Evolutionary conservation across 1,140 invertebrate genomes (phyloP), one percentile per base, ranked within the genome.

Genomic region (Cecropterus lyciades): DNA sequence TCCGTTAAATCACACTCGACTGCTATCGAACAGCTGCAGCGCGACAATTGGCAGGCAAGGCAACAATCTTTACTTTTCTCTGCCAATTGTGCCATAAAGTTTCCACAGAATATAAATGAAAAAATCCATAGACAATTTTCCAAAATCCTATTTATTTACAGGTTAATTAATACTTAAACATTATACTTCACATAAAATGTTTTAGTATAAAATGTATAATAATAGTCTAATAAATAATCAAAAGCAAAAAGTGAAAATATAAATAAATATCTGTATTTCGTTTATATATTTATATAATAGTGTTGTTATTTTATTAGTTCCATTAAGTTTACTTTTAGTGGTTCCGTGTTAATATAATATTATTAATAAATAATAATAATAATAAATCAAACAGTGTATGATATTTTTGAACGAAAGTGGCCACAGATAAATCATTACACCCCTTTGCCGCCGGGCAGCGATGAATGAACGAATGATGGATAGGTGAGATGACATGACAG

Each of bases 11-110:
- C 77, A 80, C 79, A 69, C 67, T 68, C 67, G 69, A 63, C 76
- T 66, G 68, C 76, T 72, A 76, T 65, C 63, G 75, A 87, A 85
- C 82, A 88, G 81, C 81, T 83, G 82, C 84, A 77, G 59, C 79
- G 53, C 67, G 74, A 78, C 82, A 75, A 82, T 37, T 37, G 33
- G 33, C 33, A 37, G 33, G 33, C 33, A 11, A 37, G 74, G 77
- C 49, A 27, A 74, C 82, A 74, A 70, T 30, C 20, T 24, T 24
- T 24, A 24, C 20, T 24, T 24, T 24, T 24, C 20, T 24, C 20
- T 24, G 20, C 20, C 20, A 24, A 24, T 24, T 24, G n/a, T 17
- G 59, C 46, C 30, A 40, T 62, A 24, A 16, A 48, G 6, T 6
- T 56, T 30, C 62, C 67, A 69, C 43, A 69, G 17, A 45, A 13